Conservation (phyloP, 2,888 invertebrate genomes). For the Euproctis similis region DNA sequence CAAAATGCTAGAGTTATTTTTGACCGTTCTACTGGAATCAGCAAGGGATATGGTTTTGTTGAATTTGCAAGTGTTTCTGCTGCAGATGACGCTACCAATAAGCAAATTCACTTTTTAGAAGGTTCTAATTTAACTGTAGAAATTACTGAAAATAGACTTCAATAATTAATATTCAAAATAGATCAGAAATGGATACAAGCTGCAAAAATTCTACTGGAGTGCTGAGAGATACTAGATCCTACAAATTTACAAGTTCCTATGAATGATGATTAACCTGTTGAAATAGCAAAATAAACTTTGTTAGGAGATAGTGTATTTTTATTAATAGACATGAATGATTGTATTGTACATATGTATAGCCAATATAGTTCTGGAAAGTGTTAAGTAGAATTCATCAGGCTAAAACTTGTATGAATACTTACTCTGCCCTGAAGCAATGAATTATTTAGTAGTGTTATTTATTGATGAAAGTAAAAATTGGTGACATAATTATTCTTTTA, state of each 20-base stretch:
- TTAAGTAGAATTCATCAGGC: constrained; percentile 26
- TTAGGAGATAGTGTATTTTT: constrained; percentile 80
- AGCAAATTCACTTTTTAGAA: constrained; percentile 80
- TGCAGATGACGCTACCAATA: constrained; percentile 77
- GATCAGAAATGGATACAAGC: constrained; percentile 81
- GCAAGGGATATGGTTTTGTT: constrained; percentile 86
- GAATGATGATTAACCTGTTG: constrained; percentile 77
- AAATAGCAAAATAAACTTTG: constrained; percentile 80
- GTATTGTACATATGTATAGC: no score
- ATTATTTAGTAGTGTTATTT: no score
- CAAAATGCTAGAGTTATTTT: constrained; percentile 80
- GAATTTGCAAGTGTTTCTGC: constrained; percentile 77
- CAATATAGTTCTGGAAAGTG: constrained; percentile 73
- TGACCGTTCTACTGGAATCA: constrained; percentile 84
- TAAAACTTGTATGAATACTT: no score
- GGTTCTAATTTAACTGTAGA: constrained; percentile 78
- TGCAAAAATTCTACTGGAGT: constrained; percentile 93
- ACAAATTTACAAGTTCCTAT: constrained; percentile 73
- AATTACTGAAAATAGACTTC: no score
- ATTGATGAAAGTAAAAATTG: no score
- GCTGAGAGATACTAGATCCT: constrained; percentile 86
- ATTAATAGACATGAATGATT: constrained; percentile 81
- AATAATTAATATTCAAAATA: constrained; percentile 77
- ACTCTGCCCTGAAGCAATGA: no score
- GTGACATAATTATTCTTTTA: no score